phyloP scores from a whole-genome alignment of 2,113 vertebrate genomes.

The Eidolon helvum region DNA sequence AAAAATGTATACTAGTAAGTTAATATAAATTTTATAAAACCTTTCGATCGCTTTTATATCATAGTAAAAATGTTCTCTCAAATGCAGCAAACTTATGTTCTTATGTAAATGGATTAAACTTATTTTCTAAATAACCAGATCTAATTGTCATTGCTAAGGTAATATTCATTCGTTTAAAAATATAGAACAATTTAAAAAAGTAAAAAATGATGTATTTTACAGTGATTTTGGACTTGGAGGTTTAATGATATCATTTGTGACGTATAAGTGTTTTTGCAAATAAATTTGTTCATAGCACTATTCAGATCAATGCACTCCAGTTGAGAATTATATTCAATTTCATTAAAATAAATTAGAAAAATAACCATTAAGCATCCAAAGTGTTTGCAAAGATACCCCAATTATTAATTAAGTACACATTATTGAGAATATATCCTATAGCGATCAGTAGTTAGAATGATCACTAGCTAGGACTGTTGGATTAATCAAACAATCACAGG shows the following conservation, averaged over 20 bases:
- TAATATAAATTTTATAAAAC: constrained; percentile 20
- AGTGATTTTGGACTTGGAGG: constrained; percentile 8
- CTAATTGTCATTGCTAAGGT: constrained; percentile 28
- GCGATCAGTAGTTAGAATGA: not conserved
- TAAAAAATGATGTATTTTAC: constrained; percentile 2
- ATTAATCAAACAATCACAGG: not conserved
- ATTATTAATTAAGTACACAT: not conserved
- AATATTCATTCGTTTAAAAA: not conserved
- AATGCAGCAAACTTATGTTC: not conserved
- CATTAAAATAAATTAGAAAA: constrained; percentile 31
- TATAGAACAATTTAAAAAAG: not conserved
- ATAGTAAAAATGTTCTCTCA: not conserved
- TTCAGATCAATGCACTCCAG: not conserved
- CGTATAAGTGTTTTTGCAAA: not conserved
- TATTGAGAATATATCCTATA: not conserved
- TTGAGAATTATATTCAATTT: not conserved
- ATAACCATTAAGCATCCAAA: not conserved
- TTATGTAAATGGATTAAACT: not conserved
- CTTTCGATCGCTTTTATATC: not conserved
- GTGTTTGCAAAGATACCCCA: not conserved
- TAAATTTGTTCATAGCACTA: not conserved
- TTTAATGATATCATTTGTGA: constrained; percentile 15
- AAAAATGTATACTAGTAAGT: not conserved
- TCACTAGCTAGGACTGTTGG: not conserved
- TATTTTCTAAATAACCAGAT: not conserved